Evolutionary conservation across 2,113 vertebrate genomes (phyloP), one percentile per base, ranked within the genome.

Genomic region (Eubucco bourcierii): DNA sequence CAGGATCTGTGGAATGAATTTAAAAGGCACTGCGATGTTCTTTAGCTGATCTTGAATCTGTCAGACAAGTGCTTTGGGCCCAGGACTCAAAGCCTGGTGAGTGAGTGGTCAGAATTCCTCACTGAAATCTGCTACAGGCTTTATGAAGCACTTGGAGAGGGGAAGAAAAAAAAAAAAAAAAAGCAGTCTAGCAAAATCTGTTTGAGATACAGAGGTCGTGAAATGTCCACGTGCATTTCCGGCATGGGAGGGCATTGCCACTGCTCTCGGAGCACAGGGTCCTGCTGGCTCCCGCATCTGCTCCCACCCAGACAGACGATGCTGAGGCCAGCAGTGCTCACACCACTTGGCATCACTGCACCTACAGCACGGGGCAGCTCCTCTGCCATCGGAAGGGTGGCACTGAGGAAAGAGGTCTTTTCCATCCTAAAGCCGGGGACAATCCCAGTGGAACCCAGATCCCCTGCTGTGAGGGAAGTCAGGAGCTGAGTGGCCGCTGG

Each of bases 181-280:
- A 41, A 41, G 15, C 15, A 39, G 13, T 20, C 4, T 13, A 65
- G 66, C 10, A 76, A 52, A 75, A 46, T 31, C 23, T 31, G 13
- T 31, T 60, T 64, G 47, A 47, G 58, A 24, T 27, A 19, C 0
- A 34, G 50, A 65, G 18, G 14, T 5, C 67, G 37, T 81, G 89
- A 81, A 84, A 78, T 14, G 80, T 2, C 16, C 3, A 1, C 0
- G 3, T 68, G 61, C 44, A 28, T 86, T 80, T 71, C 41, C 53
- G 78, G n/a, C 46, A 46, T 1, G 37, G 53, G 23, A 52, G 50
- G 27, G 56, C 82, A 58, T 67, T 81, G 31, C 60, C 20, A 10
- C 25, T 5, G 29, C 14, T 12, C 52, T 53, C 23, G 1, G 1
- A 52, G 41, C 0, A 1, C 47, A 64, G 52, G 24, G 56, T 79